phyloP scores from a whole-genome alignment of 2,888 invertebrate genomes.

The Tortrix viridana region DNA sequence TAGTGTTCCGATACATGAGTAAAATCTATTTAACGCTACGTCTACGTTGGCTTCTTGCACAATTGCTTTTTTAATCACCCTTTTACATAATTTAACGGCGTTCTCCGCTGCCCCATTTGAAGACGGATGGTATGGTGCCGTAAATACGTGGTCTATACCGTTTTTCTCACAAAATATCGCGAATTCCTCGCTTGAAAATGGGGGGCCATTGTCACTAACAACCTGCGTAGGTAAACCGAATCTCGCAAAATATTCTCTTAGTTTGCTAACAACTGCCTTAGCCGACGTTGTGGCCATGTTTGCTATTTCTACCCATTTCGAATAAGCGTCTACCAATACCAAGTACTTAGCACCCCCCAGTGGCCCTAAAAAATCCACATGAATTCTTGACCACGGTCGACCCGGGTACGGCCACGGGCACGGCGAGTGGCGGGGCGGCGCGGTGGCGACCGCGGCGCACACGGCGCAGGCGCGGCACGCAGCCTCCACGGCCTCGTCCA shows the following conservation, averaged over 20 bases:
- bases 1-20: constrained; percentile 3
- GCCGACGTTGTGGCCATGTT: constrained; percentile 7
- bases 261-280: background rate
- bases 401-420: constrained; percentile 6
- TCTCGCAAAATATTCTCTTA: constrained; percentile 4
- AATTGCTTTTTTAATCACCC: constrained; percentile 10
- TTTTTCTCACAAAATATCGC: background rate
- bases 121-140: constrained; percentile 10
- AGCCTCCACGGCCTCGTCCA: constrained; percentile 31
- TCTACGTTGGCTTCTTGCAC: background rate
- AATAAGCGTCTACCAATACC: constrained; percentile 26
- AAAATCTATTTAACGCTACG: background rate
- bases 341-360: constrained; percentile 35
- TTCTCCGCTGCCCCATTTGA: constrained; percentile 12
- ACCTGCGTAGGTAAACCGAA: constrained; percentile 1
- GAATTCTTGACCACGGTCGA: constrained; percentile 26
- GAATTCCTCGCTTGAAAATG: constrained; percentile 1
- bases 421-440: constrained; percentile 34
- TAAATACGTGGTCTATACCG: background rate
- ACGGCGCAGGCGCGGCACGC: constrained; percentile 19
- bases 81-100: constrained; percentile 4
- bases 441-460: constrained; percentile 23
- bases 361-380: constrained; percentile 42
- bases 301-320: constrained; percentile 13
- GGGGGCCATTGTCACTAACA: constrained; percentile 1